Percentiles rank a stretch among this genome's conserved stretches.
Evolutionary conservation across 2,888 invertebrate species (phyloP).

Genomic region (Hydroisotoma schaefferi): DNA sequence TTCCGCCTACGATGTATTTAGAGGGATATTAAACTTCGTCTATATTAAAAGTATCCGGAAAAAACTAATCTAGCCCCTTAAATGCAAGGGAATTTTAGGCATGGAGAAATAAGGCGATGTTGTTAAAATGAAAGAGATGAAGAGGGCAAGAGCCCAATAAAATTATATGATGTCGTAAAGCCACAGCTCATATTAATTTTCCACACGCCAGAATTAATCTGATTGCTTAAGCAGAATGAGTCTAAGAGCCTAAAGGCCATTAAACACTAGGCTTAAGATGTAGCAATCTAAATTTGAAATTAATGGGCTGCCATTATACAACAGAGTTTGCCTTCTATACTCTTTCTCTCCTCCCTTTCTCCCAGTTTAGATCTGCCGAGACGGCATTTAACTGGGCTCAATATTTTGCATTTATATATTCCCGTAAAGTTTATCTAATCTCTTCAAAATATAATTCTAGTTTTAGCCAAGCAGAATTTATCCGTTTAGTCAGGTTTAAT

Average conservation of each 20-base stretch:
- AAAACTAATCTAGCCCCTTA: no score
- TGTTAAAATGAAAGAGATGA: neutral
- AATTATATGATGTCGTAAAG: conserved; percentile 38
- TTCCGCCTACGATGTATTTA: no score
- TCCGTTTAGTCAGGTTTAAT: conserved; percentile 11
- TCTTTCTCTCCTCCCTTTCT: conserved; percentile 2
- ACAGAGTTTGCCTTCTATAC: conserved; percentile 9
- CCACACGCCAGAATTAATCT: conserved; percentile 46
- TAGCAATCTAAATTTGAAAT: conserved; percentile 40
- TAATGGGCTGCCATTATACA: conserved; percentile 45
- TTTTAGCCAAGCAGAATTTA: conserved; percentile 3
- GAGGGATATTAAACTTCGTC: no score
- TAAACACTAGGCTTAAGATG: conserved; percentile 3
- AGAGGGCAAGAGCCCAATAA: conserved; percentile 11
- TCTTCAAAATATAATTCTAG: conserved; percentile 6
- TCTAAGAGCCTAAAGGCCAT: neutral
- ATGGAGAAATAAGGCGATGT: no score
- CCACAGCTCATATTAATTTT: conserved; percentile 47
- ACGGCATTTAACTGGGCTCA: no score
- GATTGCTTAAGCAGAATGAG: conserved; percentile 31
- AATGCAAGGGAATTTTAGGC: no score
- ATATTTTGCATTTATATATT: no score
- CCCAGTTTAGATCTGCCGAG: neutral
- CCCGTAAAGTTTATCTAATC: no score
- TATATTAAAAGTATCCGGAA: no score